A percentile compares a stretch with the other conserved stretches of the same genome.
phyloP scores from a whole-genome alignment of 2,113 vertebrate species.

The Charadrius vociferus region DNA sequence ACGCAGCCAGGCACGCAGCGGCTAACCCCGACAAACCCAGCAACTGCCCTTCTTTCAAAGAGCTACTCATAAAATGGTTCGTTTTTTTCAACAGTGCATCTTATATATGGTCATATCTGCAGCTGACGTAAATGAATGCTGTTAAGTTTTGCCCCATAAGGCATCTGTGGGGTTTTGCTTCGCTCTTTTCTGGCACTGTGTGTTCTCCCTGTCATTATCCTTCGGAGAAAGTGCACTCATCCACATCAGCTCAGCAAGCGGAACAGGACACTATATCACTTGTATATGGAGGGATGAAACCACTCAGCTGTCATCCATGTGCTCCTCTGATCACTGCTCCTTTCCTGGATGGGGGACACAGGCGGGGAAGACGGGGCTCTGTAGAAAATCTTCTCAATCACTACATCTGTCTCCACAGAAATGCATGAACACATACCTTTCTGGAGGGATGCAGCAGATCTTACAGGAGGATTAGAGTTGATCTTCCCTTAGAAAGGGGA shows the following conservation, averaged over 20 bases:
- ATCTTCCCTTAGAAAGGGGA: not conserved
- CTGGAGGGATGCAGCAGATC: not conserved
- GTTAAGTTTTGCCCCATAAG: not conserved
- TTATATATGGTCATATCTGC: not conserved
- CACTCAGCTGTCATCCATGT: not conserved
- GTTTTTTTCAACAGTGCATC: not conserved
- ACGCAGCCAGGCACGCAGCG: not conserved
- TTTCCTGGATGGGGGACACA: not conserved
- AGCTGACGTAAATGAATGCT: not conserved
- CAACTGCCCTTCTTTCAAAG: rapidly evolving
- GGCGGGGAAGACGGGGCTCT: not conserved
- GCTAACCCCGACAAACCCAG: not conserved
- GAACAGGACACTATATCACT: not conserved
- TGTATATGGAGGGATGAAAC: not conserved
- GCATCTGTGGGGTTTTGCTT: not conserved
- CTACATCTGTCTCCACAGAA: not conserved
- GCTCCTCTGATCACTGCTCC: not conserved
- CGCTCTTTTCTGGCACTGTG: not conserved
- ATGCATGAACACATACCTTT: not conserved
- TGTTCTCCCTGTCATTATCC: not conserved
- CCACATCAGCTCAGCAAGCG: not conserved
- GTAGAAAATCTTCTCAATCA: not conserved
- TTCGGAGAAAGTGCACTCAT: not conserved
- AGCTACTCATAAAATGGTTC: not conserved
- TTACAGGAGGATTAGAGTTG: not conserved